Conservation (phyloP, 2,797 vertebrate genomes). For the Bovichtus diacanthus region DNA sequence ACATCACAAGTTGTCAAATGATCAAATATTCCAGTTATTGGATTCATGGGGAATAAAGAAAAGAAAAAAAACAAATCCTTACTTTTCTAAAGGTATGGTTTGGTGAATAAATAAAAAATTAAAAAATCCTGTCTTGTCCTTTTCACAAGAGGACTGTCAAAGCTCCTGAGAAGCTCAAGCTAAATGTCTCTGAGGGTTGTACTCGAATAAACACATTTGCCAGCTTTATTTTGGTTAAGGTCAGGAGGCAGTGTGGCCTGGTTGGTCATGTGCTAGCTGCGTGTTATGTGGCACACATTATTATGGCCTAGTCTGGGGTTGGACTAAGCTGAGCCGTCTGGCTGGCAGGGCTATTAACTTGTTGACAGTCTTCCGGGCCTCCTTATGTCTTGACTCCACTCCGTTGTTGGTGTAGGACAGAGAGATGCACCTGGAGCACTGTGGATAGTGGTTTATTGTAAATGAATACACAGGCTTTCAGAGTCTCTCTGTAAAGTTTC, state of each 20-base stretch:
- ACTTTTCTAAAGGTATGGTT: background rate
- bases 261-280: background rate
- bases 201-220: background rate
- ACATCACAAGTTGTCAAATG: background rate
- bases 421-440: background rate
- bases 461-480: background rate
- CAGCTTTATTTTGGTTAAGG: background rate
- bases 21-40: background rate
- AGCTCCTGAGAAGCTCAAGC: background rate
- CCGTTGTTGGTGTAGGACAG: background rate
- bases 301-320: constrained; percentile 17
- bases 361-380: constrained; percentile 51
- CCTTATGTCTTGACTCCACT: constrained; percentile 32
- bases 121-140: background rate
- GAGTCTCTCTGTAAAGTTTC: too few relatives aligned
- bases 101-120: background rate
- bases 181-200: background rate
- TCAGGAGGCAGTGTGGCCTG: background rate
- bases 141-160: background rate
- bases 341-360: constrained; percentile 58
- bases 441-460: background rate
- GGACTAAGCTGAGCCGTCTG: constrained; percentile 54
- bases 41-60: background rate
- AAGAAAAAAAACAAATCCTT: background rate
- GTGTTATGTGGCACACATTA: constrained; percentile 35